Conservation (phyloP, 2,113 vertebrate species). For the Eudyptes chrysolophus region DNA sequence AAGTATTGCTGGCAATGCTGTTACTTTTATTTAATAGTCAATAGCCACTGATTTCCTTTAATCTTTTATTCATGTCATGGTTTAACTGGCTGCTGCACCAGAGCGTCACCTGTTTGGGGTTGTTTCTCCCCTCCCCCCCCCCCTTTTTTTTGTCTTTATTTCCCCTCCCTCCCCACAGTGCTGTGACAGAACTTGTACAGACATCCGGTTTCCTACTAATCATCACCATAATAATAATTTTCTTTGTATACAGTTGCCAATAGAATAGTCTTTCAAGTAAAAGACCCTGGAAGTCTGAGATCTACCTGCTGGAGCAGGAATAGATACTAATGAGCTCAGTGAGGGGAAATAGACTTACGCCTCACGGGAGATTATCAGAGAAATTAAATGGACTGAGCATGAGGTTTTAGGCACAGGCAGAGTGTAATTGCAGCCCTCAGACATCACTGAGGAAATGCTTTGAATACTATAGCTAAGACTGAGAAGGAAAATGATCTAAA, state of each 20-base stretch:
- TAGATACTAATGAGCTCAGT: conserved; percentile 8
- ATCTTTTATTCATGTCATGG: conserved; percentile 8
- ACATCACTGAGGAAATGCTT: neutral
- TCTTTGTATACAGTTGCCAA: neutral
- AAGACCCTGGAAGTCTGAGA: neutral
- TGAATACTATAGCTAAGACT: neutral
- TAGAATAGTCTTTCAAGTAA: neutral
- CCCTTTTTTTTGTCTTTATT: no score
- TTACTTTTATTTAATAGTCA: neutral
- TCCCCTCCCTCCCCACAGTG: no score
- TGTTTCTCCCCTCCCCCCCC: no score
- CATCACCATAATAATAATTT: neutral
- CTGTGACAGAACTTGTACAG: no score
- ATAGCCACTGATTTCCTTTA: neutral
- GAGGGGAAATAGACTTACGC: neutral
- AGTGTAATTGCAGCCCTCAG: neutral
- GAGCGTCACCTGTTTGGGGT: no score
- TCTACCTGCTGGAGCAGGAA: neutral
- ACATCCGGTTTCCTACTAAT: no score
- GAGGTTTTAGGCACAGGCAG: neutral
- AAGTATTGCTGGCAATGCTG: neutral
- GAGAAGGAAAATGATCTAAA: neutral
- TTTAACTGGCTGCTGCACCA: no score
- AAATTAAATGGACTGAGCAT: neutral
- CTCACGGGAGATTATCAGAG: neutral